Evolutionary conservation across 2,888 invertebrate genomes (phyloP).

Genomic region (Rhorus exstirpatorius): DNA sequence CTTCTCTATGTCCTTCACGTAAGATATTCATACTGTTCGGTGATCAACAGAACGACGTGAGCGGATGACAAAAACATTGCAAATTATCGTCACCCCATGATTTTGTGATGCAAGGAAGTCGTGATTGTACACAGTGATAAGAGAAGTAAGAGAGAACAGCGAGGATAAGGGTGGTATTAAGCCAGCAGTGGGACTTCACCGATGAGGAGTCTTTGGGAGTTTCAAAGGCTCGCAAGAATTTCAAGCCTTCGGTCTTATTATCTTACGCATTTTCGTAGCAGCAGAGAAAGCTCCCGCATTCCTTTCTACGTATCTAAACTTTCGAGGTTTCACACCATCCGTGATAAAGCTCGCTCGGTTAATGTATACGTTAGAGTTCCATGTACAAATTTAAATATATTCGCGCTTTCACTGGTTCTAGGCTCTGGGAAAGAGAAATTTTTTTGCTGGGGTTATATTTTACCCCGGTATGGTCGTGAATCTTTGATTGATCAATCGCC

Average conservation of each 20-base stretch:
- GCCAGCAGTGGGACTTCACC: conserved; percentile 76
- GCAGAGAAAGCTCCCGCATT: conserved; percentile 35
- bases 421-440: too few relatives aligned
- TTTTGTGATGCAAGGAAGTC: conserved; percentile 70
- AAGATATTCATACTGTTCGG: too few relatives aligned
- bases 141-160: conserved; percentile 60
- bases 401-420: too few relatives aligned
- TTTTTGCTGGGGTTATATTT: too few relatives aligned
- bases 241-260: conserved; percentile 86
- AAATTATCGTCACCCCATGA: not conserved
- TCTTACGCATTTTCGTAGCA: conserved; percentile 81
- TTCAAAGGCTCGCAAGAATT: conserved; percentile 84
- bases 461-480: too few relatives aligned
- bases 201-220: conserved; percentile 84
- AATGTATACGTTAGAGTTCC: too few relatives aligned
- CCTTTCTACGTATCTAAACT: conserved; percentile 60
- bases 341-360: not conserved
- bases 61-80: too few relatives aligned
- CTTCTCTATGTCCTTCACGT: too few relatives aligned
- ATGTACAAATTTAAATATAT: too few relatives aligned
- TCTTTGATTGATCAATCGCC: too few relatives aligned
- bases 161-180: conserved; percentile 52
- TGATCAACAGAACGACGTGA: too few relatives aligned
- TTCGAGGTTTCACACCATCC: conserved; percentile 61
- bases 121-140: conserved; percentile 76